Evolutionary conservation across 2,797 vertebrate species (phyloP), one percentile per base, ranked within the genome.

Genomic region (Platalea minor): DNA sequence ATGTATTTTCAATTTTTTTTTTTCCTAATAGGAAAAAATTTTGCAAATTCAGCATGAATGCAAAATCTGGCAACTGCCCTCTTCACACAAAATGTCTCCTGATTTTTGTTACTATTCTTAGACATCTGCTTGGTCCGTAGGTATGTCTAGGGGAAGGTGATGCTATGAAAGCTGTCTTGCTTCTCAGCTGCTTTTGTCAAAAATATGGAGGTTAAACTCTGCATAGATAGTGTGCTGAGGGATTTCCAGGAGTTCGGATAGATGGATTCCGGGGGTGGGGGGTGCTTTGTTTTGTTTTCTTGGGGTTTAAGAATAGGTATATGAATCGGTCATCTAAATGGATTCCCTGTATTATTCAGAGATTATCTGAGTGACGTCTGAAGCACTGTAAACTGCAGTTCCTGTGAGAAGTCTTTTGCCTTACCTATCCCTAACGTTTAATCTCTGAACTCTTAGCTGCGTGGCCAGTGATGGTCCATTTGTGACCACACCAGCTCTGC

Each of bases 331-430:
- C 84, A 48, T 75, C 70, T 79, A 59, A 83, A 65, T 51, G 73
- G 79, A 74, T 94, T 86, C 53, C 65, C 45, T 89, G 82, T 89
- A 48, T 86, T 89, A 48, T 86, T 89, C 92, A 85, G 95, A 94
- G 94, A 86, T 91, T 35, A 29, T 64, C 67, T 67, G 51, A 92
- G 86, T 84, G 96, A 88, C 88, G 80, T 94, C 76, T 96, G 76
- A 63, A 82, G 89, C 82, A 35, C 91, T 95, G 88, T 77, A 91
- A 93, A 87, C 88, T 74, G 92, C 41, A 50, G 65, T 78, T 96
- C 85, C 88, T 91, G 35, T 83, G 85, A 54, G 86, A 91, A 93
- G 37, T 76, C 77, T 88, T 95, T 90, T 94, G 68, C 85, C 45
- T 91, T 54, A 46, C 65, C 84, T 68, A 5, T 77, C 53, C 59